Evolutionary conservation across 2,113 vertebrate genomes (phyloP).

Genomic region (Aix galericulata): DNA sequence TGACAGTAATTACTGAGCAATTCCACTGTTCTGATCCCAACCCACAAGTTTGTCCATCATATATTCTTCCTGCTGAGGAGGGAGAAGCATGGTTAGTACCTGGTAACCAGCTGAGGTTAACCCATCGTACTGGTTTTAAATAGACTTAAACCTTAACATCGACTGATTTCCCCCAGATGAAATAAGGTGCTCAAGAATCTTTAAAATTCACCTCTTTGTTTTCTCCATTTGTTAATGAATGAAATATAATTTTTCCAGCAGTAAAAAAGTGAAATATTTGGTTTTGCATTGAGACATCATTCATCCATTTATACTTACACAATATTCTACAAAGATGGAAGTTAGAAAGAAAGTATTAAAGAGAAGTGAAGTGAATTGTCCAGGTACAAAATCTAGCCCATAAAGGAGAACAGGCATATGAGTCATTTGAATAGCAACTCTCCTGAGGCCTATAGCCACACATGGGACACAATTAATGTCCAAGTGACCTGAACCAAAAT

Average conservation of each 20-base stretch:
- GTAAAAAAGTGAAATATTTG: too few relatives aligned
- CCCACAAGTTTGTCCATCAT: too few relatives aligned
- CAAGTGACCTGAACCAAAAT: background rate
- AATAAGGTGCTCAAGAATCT: background rate
- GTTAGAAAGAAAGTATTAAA: background rate
- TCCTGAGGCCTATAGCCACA: background rate
- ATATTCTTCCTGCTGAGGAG: too few relatives aligned
- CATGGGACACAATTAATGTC: background rate
- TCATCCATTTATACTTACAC: background rate
- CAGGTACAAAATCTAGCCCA: background rate
- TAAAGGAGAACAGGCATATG: background rate
- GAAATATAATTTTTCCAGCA: too few relatives aligned
- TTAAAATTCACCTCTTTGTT: background rate
- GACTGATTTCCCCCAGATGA: background rate
- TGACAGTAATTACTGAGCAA: too few relatives aligned
- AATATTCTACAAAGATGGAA: background rate
- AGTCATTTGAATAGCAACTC: slow-evolving; percentile 8
- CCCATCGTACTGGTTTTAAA: background rate
- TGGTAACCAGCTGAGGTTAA: too few relatives aligned
- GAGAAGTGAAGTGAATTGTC: background rate
- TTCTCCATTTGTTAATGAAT: background rate
- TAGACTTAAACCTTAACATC: background rate
- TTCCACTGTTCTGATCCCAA: too few relatives aligned
- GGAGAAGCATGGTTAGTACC: too few relatives aligned
- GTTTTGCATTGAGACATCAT: background rate